Evolutionary conservation across 2,888 invertebrate genomes (phyloP), one percentile per base, ranked within the genome.

Genomic region (Andrena chrysosceles): DNA sequence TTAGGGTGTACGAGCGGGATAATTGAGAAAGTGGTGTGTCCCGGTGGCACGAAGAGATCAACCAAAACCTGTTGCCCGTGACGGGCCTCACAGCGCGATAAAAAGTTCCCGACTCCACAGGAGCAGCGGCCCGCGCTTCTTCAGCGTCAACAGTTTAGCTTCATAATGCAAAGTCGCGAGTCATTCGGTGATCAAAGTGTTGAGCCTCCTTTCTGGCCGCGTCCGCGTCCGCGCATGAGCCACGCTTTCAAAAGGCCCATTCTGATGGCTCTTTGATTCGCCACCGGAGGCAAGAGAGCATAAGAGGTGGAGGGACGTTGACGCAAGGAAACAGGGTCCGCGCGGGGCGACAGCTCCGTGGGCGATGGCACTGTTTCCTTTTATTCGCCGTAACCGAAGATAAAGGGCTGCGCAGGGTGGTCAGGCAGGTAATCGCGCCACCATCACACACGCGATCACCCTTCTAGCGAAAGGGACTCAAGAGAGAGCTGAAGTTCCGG

Each of bases 131-230:
- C 88, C 76, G 85, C 88, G 86, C 90, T 91, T 91, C 91, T 91
- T 91, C 89, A 81, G 82, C 88, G 85, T 86, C 87, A 86, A 90
- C 89, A 90, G 91, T 91, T 91, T 90, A 91, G 89, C 90, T 87
- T 85, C 81, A 85, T 85, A 90, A 91, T 91, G 88, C 88, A 88
- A 91, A 92, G 85, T 89, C 90, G 89, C 91, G 86, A 91, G 92
- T 93, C 93, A 93, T 90, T 89, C 88, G 81, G 74, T 89, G 92
- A 92, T 93, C 91, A 92, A 92, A 92, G 91, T 87, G 87, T 90
- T 91, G 76, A 77, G 64, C 74, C 81, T 78, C 77, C 35, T 74
- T 72, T 77, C 80, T 52, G 71, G 54, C 71, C 79, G 66, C 66
- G 75, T 83, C 68, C 54, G 68, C 64, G 20, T 23, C 35, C 26